phyloP scores from a whole-genome alignment of 2,113 vertebrate genomes.

The Notothenia rossii region DNA sequence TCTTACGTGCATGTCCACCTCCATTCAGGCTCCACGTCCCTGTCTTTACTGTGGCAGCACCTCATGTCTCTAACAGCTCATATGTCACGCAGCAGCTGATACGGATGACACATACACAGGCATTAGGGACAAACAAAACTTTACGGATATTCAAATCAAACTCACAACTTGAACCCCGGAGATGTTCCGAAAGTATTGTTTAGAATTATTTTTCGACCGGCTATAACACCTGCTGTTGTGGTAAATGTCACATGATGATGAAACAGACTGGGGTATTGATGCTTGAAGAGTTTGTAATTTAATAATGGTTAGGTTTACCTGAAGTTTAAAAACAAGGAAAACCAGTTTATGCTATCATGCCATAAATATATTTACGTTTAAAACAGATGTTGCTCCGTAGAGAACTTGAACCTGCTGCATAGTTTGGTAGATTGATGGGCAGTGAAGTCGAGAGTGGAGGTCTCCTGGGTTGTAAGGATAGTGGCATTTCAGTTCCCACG shows the following conservation, averaged over 20 bases:
- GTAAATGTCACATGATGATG: neutral
- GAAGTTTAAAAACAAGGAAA: neutral
- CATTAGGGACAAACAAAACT: slow-evolving; percentile 9
- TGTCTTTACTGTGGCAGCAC: slow-evolving; percentile 35
- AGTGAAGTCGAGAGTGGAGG: neutral
- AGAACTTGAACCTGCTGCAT: neutral
- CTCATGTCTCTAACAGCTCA: slow-evolving; percentile 55
- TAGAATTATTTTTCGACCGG: neutral
- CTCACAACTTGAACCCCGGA: slow-evolving; percentile 3
- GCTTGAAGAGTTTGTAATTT: neutral
- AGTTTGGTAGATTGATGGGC: neutral
- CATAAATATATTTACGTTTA: too few relatives aligned
- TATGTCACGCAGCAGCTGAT: slow-evolving; percentile 57
- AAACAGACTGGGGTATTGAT: neutral
- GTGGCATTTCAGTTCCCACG: neutral
- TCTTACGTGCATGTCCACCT: neutral
- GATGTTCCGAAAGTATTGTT: slow-evolving; percentile 1
- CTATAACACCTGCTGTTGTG: neutral
- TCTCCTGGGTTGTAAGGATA: neutral
- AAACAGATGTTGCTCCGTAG: neutral
- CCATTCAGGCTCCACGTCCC: slow-evolving; percentile 16
- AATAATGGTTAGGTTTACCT: neutral
- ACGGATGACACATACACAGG: slow-evolving; percentile 5
- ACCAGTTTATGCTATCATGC: neutral
- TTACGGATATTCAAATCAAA: neutral